Conservation (phyloP, 2,888 invertebrate genomes). For the Pollenia amentaria region DNA sequence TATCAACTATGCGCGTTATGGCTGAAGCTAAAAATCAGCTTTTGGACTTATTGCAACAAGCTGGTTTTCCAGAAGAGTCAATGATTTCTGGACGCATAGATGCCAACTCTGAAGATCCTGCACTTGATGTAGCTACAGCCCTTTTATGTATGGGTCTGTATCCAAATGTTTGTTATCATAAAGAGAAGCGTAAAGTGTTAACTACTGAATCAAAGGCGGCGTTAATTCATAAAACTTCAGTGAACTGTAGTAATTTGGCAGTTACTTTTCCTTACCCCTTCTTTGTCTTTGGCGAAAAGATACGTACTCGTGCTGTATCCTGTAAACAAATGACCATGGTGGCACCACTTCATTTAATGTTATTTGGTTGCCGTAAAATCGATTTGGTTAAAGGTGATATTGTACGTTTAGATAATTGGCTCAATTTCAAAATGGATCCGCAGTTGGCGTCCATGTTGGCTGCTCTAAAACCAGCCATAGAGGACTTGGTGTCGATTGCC, state of each 20-base stretch:
- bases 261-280: slow-evolving; percentile 96
- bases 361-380: slow-evolving; percentile 94
- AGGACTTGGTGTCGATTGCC: slow-evolving; percentile 92
- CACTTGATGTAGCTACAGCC: slow-evolving; percentile 92
- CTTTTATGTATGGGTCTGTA: slow-evolving; percentile 96
- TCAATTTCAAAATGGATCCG: slow-evolving; percentile 94
- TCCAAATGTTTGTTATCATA: slow-evolving; percentile 98
- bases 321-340: slow-evolving; percentile 99
- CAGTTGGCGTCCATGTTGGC: slow-evolving; percentile 92
- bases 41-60: slow-evolving; percentile 88
- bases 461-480: slow-evolving; percentile 94
- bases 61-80: slow-evolving; percentile 96
- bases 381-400: slow-evolving; percentile 86
- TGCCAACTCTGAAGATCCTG: slow-evolving; percentile 90
- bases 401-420: slow-evolving; percentile 96
- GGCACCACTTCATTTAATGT: slow-evolving; percentile 94
- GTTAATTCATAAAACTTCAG: slow-evolving; percentile 97
- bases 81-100: slow-evolving; percentile 91
- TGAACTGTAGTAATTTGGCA: slow-evolving; percentile 94
- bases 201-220: slow-evolving; percentile 98
- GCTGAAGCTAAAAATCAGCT: slow-evolving; percentile 94
- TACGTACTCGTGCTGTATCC: slow-evolving; percentile 96
- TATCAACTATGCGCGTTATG: slow-evolving; percentile 95
- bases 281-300: slow-evolving; percentile 99
- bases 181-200: slow-evolving; percentile 97